Conservation (phyloP, 2,888 invertebrate species). For the Clistopyga incitator region DNA sequence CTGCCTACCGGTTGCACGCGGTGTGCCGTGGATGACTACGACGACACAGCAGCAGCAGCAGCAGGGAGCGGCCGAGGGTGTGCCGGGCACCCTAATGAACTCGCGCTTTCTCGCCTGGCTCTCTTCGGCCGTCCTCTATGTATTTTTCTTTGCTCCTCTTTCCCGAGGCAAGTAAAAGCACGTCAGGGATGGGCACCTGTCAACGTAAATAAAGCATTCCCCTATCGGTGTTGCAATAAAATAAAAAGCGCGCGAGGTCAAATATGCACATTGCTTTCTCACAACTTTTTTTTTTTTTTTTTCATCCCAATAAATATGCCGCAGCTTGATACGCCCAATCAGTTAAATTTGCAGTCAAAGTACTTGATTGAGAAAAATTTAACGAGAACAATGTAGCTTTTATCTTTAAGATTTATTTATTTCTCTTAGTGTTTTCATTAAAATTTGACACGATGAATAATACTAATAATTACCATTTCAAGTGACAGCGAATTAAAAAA, state of each 20-base stretch:
- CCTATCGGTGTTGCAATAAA: background rate
- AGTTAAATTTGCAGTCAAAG: too few species aligned
- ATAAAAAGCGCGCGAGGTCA: background rate
- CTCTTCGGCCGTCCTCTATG: slow-evolving; percentile 31
- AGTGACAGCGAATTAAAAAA: too few species aligned
- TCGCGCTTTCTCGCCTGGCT: slow-evolving; percentile 48
- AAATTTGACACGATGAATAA: too few species aligned
- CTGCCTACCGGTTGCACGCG: slow-evolving; percentile 55
- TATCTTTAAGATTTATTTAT: too few species aligned
- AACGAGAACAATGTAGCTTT: too few species aligned
- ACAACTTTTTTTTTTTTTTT: too few species aligned
- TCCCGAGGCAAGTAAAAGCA: slow-evolving; percentile 35
- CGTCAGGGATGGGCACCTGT: slow-evolving; percentile 3
- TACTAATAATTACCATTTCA: too few species aligned
- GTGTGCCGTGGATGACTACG: slow-evolving; percentile 68
- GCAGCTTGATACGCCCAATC: too few species aligned
- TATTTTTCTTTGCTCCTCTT: slow-evolving; percentile 9
- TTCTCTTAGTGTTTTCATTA: background rate
- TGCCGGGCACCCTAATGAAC: slow-evolving; percentile 77
- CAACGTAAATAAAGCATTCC: background rate
- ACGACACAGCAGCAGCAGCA: slow-evolving; percentile 68
- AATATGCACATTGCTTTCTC: too few species aligned
- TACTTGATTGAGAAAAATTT: too few species aligned
- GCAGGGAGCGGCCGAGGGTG: slow-evolving; percentile 80
- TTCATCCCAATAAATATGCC: too few species aligned